Conservation (phyloP, 2,888 invertebrate genomes). For the Chloroclystis v-ata region DNA sequence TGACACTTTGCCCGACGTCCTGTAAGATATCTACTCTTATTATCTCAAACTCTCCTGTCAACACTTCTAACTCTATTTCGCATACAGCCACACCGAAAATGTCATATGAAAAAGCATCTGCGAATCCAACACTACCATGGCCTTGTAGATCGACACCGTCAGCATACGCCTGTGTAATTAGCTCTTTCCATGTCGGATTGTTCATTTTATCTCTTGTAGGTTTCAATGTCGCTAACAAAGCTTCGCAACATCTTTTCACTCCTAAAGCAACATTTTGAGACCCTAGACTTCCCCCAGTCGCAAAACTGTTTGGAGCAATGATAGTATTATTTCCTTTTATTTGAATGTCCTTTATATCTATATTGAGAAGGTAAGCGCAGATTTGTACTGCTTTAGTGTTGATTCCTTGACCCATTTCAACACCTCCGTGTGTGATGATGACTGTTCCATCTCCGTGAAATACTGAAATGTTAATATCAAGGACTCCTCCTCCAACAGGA, state of each 20-base stretch:
- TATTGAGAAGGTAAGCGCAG: constrained; percentile 79
- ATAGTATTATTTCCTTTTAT: constrained; percentile 81
- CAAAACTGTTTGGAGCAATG: constrained; percentile 79
- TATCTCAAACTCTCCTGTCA: constrained; percentile 82
- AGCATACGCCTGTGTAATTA: constrained; percentile 64
- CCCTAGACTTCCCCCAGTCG: constrained; percentile 82
- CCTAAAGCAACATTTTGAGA: constrained; percentile 81
- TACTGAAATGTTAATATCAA: constrained; percentile 76
- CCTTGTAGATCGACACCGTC: constrained; percentile 47
- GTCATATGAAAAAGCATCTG: constrained; percentile 37
- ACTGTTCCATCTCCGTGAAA: constrained; percentile 80
- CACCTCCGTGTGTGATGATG: constrained; percentile 79
- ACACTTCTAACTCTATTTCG: constrained; percentile 83
- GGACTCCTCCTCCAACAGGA: constrained; percentile 43
- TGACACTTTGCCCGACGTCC: constrained; percentile 81
- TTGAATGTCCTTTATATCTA: constrained; percentile 79
- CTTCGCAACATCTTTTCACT: constrained; percentile 67
- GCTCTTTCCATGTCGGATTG: constrained; percentile 67
- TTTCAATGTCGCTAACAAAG: constrained; percentile 59
- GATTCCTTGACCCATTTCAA: constrained; percentile 85
- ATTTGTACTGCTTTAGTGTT: constrained; percentile 83
- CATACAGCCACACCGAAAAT: constrained; percentile 77
- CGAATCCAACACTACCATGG: constrained; percentile 33
- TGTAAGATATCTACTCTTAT: constrained; percentile 80
- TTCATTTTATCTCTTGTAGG: constrained; percentile 53